Base-by-base conservation (phyloP, 2,888 invertebrate species). In the Phaonia tiefii region DNA sequence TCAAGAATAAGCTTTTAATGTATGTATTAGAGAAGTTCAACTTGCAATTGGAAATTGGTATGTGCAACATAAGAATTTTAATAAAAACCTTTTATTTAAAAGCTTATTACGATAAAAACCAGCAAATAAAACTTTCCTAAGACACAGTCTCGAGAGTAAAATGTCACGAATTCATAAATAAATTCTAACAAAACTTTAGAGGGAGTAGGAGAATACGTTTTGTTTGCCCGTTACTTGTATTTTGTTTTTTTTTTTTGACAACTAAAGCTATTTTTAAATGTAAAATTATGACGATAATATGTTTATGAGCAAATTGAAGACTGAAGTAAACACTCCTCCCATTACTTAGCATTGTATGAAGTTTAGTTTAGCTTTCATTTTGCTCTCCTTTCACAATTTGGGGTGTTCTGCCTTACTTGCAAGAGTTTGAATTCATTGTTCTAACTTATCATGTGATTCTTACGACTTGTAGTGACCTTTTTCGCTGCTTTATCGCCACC, bases 401-500 rank as follows among this genome's bases (percentile, higher is more conserved):
- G 20, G 26, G 54, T 66, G 31, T 56, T 73, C 22, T 26, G 7
- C 39, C 17, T 67, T 13, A 65, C 65, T 63, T 20, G 26, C 15
- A 13, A 10, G n/a, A 42, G 49, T 26, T 10, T 49, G 65, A 65
- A 56, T 49, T 56, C 49, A 49, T 44, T 74, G 69, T 65, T 51
- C 54, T 60, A 74, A 70, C 51, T 60, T 39, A 17, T 63, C 2
- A 73, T 37, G 42, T 60, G 15, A 58, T 71, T 75, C 74, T 80
- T 74, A 80, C 78, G 79, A 79, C 67, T n/a, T n/a, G n/a, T n/a
- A 56, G 70, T 22, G 44, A 25, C 37, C 26, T 46, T 73, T 42
- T n/a, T n/a, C n/a, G 31, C 8, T 31, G 44, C 37, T 86, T 83
- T 87, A 89, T 79, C 89, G 88, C 90, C 90, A 90, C 89, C 89